phyloP scores from a whole-genome alignment of 2,888 invertebrate genomes.

The Limnephilus auricula region DNA sequence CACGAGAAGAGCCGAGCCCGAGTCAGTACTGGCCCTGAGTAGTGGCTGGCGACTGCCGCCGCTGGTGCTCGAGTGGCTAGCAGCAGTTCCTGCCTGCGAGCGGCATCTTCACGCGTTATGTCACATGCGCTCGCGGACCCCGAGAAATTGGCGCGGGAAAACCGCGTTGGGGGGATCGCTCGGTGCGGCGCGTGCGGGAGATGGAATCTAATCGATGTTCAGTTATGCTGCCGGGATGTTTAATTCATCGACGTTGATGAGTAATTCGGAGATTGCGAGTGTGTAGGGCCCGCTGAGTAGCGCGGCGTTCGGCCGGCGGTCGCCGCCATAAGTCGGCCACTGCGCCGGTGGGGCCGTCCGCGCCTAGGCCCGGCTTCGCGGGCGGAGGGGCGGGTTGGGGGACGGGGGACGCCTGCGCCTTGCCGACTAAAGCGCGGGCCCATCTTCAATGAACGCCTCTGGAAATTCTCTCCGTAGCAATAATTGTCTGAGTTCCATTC shows the following conservation, averaged over 20 bases:
- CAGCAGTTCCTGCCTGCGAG: slow-evolving; percentile 13
- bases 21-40: background rate
- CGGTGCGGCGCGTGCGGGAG: slow-evolving; percentile 14
- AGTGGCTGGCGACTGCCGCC: slow-evolving; percentile 7
- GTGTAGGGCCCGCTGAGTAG: slow-evolving; percentile 46
- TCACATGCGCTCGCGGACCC: slow-evolving; percentile 42
- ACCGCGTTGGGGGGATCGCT: background rate
- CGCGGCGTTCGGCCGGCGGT: slow-evolving; percentile 56
- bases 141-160: background rate
- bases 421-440: slow-evolving; percentile 14
- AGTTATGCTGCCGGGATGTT: slow-evolving; percentile 13
- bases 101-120: slow-evolving; percentile 52
- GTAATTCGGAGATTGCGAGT: slow-evolving; percentile 36
- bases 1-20: background rate
- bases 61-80: slow-evolving; percentile 4
- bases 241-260: slow-evolving; percentile 35
- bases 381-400: slow-evolving; percentile 13
- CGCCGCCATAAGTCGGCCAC: slow-evolving; percentile 59
- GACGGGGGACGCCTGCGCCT: slow-evolving; percentile 52
- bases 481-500: slow-evolving; percentile 42
- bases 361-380: slow-evolving; percentile 14
- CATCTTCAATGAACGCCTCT: slow-evolving; percentile 56
- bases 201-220: slow-evolving; percentile 24
- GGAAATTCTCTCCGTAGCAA: slow-evolving; percentile 26
- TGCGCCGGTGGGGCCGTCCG: slow-evolving; percentile 53